Conservation (phyloP, 2,113 vertebrate genomes). For the Gymnarchus niloticus region DNA sequence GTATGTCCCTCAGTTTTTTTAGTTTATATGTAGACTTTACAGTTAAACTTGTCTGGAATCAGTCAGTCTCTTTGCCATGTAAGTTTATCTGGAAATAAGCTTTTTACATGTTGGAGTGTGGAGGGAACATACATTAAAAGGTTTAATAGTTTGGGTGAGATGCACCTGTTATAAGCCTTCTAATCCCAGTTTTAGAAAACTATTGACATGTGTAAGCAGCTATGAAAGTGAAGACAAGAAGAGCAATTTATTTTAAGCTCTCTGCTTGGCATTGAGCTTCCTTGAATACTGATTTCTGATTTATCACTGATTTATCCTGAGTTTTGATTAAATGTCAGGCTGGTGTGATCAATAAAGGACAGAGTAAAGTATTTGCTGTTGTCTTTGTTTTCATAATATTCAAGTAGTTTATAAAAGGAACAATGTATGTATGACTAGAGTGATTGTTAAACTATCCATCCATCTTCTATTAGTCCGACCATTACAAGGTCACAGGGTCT, state of each 20-base stretch:
- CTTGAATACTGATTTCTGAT: neutral
- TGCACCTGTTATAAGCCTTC: neutral
- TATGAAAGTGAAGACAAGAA: neutral
- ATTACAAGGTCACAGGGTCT: neutral
- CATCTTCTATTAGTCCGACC: neutral
- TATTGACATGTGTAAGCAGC: neutral
- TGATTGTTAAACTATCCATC: neutral
- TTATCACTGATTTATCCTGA: neutral
- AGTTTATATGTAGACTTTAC: neutral
- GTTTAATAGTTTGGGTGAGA: neutral
- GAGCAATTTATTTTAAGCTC: conserved; percentile 36
- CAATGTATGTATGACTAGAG: neutral
- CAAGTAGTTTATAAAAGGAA: neutral
- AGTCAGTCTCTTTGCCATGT: neutral
- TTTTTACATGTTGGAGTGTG: neutral
- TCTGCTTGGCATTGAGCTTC: conserved; percentile 29
- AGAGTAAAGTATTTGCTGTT: neutral
- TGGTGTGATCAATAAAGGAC: neutral
- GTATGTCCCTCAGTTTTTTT: neutral
- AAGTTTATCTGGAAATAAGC: neutral
- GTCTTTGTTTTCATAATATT: neutral
- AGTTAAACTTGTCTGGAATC: neutral
- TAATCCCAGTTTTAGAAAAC: neutral
- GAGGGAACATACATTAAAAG: neutral
- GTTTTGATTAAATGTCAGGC: neutral